Base-by-base conservation (phyloP, 2,888 invertebrate species). In the Leucania comma region DNA sequence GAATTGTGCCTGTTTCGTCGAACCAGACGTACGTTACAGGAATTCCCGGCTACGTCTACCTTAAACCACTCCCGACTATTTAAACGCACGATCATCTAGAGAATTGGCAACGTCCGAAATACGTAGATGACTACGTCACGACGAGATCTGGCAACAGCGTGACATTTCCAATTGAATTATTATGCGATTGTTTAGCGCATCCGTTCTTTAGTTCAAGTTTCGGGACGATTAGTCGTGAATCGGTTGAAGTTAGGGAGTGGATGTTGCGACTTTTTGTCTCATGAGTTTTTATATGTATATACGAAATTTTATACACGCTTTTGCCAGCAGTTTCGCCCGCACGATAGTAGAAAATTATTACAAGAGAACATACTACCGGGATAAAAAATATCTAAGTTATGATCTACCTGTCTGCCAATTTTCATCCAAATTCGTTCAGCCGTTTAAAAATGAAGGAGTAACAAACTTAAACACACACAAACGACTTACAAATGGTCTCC, bases 71-170 rank as follows among this genome's bases (percentile, higher is more conserved):
- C n/a, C 20, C n/a, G 24, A 68, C 60, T 75, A 81, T 81, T 75
- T 74, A 69, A 74, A 84, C 56, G 63, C 50, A 62, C 63, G 56
- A 68, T 72, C 58, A 64, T 68, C 59, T 53, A 51, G 60, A 84
- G 61, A 65, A 72, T 79, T 75, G 84, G 84, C 82, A 82, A 71
- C 84, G 70, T 66, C 22, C 48, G 22, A 79, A 83, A 82, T 84
- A 79, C 76, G 70, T 82, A 60, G 68, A 79, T 74, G 61, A 22
- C 35, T 58, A 79, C 84, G 82, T 79, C 82, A 82, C 72, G 46
- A n/a, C 12, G 63, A 66, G 48, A 76, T 51, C 74, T 83, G 72
- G 76, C 84, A 82, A 74, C 73, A 62, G 63, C 59, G 70, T 76
- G 68, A 64, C 71, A 72, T 75, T 84, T 84, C 66, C 63, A 64